Conservation (phyloP, 1,140 invertebrate species). For the Cydia splendana region DNA sequence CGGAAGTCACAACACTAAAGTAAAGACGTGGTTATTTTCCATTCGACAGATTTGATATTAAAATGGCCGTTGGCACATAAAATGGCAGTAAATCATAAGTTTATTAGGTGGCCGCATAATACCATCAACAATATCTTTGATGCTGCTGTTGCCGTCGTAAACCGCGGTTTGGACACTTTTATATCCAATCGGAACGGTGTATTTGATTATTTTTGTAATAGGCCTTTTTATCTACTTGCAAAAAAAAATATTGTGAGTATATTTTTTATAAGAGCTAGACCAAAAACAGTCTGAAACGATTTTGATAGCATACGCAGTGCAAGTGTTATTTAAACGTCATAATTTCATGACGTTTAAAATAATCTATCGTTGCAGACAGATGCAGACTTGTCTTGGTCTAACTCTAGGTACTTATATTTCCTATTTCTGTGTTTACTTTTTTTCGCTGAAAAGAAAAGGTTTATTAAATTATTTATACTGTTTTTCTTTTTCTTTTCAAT, state of each 20-base stretch:
- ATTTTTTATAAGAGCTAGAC: background rate
- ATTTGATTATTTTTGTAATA: constrained; percentile 12
- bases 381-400: background rate
- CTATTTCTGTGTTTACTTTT: too few species aligned
- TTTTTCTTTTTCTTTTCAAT: too few species aligned
- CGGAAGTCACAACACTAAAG: background rate
- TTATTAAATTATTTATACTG: too few species aligned
- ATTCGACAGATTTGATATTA: constrained; percentile 13
- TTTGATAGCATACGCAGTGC: too few species aligned
- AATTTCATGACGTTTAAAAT: too few species aligned
- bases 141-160: constrained; percentile 3
- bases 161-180: constrained; percentile 11
- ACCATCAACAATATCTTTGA: constrained; percentile 24
- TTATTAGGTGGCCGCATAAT: constrained; percentile 25
- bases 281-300: too few species aligned
- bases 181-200: constrained; percentile 9
- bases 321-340: too few species aligned
- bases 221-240: background rate
- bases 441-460: too few species aligned
- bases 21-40: constrained; percentile 1
- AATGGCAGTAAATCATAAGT: constrained; percentile 28
- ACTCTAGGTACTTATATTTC: too few species aligned
- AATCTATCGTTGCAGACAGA: too few species aligned
- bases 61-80: background rate
- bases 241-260: background rate